Evolutionary conservation across 2,888 invertebrate species (phyloP).

Genomic region (Dryadula phaetusa): DNA sequence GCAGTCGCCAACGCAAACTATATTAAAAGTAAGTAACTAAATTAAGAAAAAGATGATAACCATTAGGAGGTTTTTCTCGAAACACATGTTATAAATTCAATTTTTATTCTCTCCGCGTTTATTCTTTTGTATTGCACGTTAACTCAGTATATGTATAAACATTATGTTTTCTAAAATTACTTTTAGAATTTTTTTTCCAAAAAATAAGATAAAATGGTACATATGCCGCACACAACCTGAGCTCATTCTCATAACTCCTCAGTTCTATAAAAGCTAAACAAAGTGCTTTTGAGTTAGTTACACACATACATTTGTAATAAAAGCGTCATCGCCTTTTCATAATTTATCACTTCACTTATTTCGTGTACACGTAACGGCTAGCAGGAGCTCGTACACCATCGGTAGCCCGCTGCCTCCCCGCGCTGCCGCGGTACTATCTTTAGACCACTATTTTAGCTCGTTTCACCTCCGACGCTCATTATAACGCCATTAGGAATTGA

Average conservation of each 20-base stretch:
- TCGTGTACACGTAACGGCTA: background rate
- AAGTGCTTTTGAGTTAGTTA: background rate
- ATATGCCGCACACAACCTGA: too few species aligned
- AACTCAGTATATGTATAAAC: too few species aligned
- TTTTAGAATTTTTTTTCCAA: too few species aligned
- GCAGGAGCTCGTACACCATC: slow-evolving; percentile 26
- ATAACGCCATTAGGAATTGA: slow-evolving; percentile 42
- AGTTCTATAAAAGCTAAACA: background rate
- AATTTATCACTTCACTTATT: slow-evolving; percentile 1
- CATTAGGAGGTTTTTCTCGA: too few species aligned
- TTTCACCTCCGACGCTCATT: slow-evolving; percentile 41
- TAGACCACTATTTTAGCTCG: slow-evolving; percentile 37
- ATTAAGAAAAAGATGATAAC: too few species aligned
- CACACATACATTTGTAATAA: background rate
- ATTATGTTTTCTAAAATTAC: too few species aligned
- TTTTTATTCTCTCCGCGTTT: too few species aligned
- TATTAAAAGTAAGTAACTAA: background rate
- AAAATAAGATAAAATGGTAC: too few species aligned
- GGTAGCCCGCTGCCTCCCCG: background rate
- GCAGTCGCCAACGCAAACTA: background rate
- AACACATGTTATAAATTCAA: too few species aligned
- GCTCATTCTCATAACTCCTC: background rate
- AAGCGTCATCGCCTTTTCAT: background rate
- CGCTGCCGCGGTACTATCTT: slow-evolving; percentile 25
- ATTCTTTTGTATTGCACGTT: too few species aligned